phyloP scores from a whole-genome alignment of 2,888 invertebrate genomes.

The Scelioninae gen. 1 region DNA sequence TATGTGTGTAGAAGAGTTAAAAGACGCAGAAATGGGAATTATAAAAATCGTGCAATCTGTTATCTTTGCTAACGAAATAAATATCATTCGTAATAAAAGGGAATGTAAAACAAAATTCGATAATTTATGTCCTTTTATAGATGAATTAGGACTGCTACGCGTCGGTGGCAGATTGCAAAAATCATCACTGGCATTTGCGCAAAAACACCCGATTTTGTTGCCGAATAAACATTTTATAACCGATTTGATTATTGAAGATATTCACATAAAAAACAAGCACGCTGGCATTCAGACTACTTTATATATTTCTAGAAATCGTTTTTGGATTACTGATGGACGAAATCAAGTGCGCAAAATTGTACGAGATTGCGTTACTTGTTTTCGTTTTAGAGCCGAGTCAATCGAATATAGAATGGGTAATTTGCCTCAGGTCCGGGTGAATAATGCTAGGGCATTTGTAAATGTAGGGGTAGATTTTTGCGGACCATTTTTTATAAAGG shows the following conservation, averaged over 20 bases:
- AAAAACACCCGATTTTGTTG: neutral
- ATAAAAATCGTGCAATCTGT: too few relatives aligned
- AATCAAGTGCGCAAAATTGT: constrained; percentile 41
- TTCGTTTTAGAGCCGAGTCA: neutral
- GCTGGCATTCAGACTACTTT: constrained; percentile 72
- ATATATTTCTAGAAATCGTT: constrained; percentile 55
- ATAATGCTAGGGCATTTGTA: neutral
- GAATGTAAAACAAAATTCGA: neutral
- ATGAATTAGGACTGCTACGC: neutral
- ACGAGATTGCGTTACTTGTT: neutral
- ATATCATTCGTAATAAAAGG: neutral
- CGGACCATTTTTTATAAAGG: constrained; percentile 71
- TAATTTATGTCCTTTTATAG: neutral
- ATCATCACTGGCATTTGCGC: neutral
- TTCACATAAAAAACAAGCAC: constrained; percentile 53
- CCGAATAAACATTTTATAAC: neutral
- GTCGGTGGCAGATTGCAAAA: neutral
- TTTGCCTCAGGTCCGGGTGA: neutral
- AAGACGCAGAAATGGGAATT: too few relatives aligned
- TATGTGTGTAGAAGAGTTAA: too few relatives aligned
- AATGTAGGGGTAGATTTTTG: constrained; percentile 74
- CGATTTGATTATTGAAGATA: neutral
- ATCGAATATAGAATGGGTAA: neutral
- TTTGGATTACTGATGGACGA: constrained; percentile 71
- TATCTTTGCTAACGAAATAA: neutral